Evolutionary conservation across 2,113 vertebrate genomes (phyloP).

Genomic region (Megaceryle maxima): DNA sequence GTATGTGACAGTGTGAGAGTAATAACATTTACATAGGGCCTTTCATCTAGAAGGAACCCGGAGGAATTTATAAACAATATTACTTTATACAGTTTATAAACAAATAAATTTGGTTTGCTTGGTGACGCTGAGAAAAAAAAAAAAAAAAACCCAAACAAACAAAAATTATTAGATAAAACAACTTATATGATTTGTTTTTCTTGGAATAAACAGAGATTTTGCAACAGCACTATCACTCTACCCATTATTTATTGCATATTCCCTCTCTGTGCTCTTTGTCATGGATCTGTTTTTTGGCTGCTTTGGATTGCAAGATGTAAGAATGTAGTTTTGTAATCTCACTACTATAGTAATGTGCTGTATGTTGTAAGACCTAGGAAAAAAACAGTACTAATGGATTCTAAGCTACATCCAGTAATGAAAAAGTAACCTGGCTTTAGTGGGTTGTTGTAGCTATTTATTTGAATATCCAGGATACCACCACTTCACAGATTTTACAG

Average conservation of each 20-base stretch:
- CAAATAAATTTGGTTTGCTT: slow-evolving; percentile 46
- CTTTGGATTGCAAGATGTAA: background rate
- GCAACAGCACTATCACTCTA: background rate
- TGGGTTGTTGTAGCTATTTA: background rate
- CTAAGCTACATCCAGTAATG: background rate
- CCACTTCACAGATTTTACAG: background rate
- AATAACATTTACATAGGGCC: slow-evolving; percentile 46
- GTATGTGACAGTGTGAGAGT: slow-evolving; percentile 33
- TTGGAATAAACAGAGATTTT: slow-evolving; percentile 54
- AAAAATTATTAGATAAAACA: slow-evolving; percentile 45
- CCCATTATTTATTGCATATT: background rate
- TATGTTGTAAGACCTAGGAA: background rate
- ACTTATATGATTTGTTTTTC: slow-evolving; percentile 45
- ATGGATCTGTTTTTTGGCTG: background rate
- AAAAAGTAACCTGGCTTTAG: background rate
- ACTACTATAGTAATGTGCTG: background rate
- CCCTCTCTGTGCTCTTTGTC: background rate
- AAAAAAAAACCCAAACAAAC: background rate
- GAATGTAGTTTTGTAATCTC: background rate
- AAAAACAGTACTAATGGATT: background rate
- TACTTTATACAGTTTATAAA: slow-evolving; percentile 62
- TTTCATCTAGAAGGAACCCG: slow-evolving; percentile 61
- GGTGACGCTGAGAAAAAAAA: background rate
- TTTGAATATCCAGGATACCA: background rate
- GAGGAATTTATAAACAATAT: slow-evolving; percentile 65